Evolutionary conservation across 2,113 vertebrate genomes (phyloP), one percentile per base, ranked within the genome.

Genomic region (Sisor rabdophorus): DNA sequence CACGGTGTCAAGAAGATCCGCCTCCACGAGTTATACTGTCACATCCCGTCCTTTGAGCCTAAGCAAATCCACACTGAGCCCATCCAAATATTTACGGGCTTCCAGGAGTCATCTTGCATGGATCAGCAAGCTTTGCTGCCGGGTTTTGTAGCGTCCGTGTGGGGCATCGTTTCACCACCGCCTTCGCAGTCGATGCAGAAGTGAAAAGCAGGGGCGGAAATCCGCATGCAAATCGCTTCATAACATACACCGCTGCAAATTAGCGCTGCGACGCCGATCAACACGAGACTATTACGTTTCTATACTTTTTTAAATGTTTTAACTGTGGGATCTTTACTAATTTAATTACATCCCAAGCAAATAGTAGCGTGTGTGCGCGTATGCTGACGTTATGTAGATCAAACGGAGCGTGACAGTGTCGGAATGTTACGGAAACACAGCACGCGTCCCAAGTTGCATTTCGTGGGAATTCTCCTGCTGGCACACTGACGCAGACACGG

Each of bases 151-250:
- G 24, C 52, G 61, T 63, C 70, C 56, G 68, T 52, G 80, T 76
- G 73, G 60, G 87, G 73, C 77, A 84, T 78, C 86, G 82, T 68
- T 79, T 80, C 81, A 78, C 80, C 87, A 81, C 78, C 87, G 80
- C 78, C 80, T 84, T 56, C 78, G 85, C 84, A 87, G 85, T 83
- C 83, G 83, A 86, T 86, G 87, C 86, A 73, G 83, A 83, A 78
- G 78, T 82, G 77, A 70, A 77, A 83, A 53, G 50, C 75, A 80
- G 75, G 84, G 88, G 85, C 89, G 91, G 92, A 92, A 91, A 90
- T 91, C 82, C 12, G 76, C 82, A 89, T 90, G 90, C 87, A 91
- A 89, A 84, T 76, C 74, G 63, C 47, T 81, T 85, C 84, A 87
- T 86, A 84, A 55, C 82, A 80, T 7, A 32, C 24, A 36, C 19